Conservation (phyloP, 2,888 invertebrate species). For the Andrena fulva region DNA sequence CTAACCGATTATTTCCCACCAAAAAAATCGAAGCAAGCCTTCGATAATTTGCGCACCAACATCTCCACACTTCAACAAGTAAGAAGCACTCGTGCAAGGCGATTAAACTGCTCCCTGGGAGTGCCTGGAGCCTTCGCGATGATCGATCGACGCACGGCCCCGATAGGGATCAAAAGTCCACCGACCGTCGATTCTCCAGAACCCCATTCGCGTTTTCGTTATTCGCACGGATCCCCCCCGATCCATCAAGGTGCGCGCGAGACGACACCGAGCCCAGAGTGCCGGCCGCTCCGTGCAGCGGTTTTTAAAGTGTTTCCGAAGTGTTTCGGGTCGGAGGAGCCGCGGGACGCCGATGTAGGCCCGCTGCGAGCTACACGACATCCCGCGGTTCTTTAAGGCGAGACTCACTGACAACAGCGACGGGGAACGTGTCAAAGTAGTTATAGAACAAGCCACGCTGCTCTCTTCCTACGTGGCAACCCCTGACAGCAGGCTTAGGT, state of each 20-base stretch:
- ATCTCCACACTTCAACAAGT: too few relatives aligned
- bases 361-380: conserved; percentile 79
- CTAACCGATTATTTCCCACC: too few relatives aligned
- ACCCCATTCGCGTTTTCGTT: conserved; percentile 40
- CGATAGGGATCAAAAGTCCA: conserved; percentile 44
- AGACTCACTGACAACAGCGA: conserved; percentile 80
- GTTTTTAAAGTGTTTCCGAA: conserved; percentile 67
- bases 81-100: background rate
- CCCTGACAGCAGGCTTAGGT: conserved; percentile 56
- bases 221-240: conserved; percentile 44
- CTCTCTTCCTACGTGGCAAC: conserved; percentile 63
- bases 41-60: too few relatives aligned
- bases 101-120: background rate
- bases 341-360: conserved; percentile 67
- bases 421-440: conserved; percentile 84
- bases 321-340: conserved; percentile 63
- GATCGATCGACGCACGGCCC: conserved; percentile 39
- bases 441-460: conserved; percentile 74
- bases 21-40: too few relatives aligned
- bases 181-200: conserved; percentile 15
- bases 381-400: conserved; percentile 80
- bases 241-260: conserved; percentile 38
- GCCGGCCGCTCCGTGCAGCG: conserved; percentile 24
- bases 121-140: conserved; percentile 17
- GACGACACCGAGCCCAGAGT: conserved; percentile 1